Evolutionary conservation across 64 coral and sea anemone species (phyloP).

Genomic region (Dendrophyllia cribrosa): DNA sequence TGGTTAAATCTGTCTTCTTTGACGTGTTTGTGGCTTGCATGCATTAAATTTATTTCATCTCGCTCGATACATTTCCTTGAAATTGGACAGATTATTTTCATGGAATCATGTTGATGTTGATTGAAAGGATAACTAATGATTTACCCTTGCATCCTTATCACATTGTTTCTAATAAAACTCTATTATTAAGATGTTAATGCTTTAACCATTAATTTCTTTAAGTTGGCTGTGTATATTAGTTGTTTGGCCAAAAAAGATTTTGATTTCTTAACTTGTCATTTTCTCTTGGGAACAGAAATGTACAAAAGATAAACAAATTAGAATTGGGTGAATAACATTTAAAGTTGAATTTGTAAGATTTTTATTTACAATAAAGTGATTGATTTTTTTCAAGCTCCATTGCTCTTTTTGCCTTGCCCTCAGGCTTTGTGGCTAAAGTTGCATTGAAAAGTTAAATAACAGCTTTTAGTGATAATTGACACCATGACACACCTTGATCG

Average conservation of each 20-base stretch:
- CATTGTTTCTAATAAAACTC: not conserved
- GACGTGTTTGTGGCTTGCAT: not conserved
- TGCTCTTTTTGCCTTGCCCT: not conserved
- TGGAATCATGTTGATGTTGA: not conserved
- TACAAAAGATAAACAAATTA: not conserved
- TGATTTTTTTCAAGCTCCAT: not conserved
- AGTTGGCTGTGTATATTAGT: not conserved
- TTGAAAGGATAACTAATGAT: not conserved
- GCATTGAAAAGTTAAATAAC: constrained; percentile 1
- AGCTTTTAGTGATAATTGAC: not conserved
- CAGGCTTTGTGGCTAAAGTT: not conserved
- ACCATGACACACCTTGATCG: not conserved
- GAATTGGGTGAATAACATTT: not conserved
- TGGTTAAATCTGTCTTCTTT: not conserved
- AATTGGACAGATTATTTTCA: not conserved
- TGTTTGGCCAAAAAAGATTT: not conserved
- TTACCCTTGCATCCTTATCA: not conserved
- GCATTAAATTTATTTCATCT: not conserved
- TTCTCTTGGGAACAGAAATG: not conserved
- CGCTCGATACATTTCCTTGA: not conserved
- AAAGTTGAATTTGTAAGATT: not conserved
- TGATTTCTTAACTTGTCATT: not conserved
- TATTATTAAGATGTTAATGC: not conserved
- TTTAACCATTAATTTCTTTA: not conserved
- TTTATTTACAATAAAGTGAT: not conserved